Conservation (phyloP, 2,797 vertebrate genomes). For the Neostethus bicornis region DNA sequence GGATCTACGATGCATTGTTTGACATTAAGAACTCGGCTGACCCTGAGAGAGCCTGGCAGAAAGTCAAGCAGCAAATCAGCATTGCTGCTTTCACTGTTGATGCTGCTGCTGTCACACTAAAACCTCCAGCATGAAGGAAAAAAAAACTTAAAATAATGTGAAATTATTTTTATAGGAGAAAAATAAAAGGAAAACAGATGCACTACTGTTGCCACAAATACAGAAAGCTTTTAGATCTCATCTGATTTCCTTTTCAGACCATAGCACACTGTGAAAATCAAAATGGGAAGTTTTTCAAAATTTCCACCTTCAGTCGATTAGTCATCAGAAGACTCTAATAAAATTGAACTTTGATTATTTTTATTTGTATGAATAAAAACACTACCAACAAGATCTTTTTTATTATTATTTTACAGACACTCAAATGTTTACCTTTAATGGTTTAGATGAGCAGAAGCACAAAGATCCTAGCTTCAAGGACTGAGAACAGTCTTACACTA, state of each 20-base stretch:
- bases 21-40: conserved; percentile 84
- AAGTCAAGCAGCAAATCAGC: conserved; percentile 92
- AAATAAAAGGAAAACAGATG: not conserved
- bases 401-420: too few species aligned
- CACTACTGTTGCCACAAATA: not conserved
- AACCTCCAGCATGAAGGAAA: conserved; percentile 62
- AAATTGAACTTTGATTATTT: too few species aligned
- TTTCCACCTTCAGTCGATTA: not conserved
- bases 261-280: not conserved
- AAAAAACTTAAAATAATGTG: not conserved
- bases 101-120: conserved; percentile 86
- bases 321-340: not conserved
- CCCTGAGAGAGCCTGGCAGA: conserved; percentile 81
- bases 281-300: not conserved
- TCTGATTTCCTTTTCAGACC: not conserved
- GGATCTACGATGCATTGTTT: conserved; percentile 93
- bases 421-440: not conserved
- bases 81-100: conserved; percentile 90
- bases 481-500: not conserved
- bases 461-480: not conserved
- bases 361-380: too few species aligned
- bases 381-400: too few species aligned
- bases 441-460: not conserved
- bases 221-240: not conserved
- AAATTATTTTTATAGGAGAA: not conserved